Conservation (phyloP, 2,113 vertebrate species). For the Takifugu flavidus region DNA sequence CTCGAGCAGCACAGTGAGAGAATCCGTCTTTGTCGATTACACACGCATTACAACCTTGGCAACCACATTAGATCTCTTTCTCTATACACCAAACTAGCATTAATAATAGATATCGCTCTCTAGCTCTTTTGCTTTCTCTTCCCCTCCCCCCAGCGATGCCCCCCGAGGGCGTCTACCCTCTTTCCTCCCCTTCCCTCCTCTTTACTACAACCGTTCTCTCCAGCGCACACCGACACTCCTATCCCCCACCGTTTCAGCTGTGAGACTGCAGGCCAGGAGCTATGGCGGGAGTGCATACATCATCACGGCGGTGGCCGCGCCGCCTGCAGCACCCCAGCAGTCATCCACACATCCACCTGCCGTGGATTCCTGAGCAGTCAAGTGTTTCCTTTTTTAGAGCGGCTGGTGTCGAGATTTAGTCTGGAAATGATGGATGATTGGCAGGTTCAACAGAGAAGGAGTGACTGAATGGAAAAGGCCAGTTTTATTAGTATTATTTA, state of each 20-base stretch:
- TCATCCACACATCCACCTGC: slow-evolving; percentile 51
- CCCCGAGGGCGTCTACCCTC: slow-evolving; percentile 46
- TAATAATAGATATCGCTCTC: slow-evolving; percentile 76
- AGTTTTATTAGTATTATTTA: slow-evolving; percentile 52
- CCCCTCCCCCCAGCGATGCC: slow-evolving; percentile 44
- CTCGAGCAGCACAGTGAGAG: slow-evolving; percentile 48
- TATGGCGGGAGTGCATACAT: slow-evolving; percentile 67
- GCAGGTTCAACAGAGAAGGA: slow-evolving; percentile 19
- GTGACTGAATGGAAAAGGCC: slow-evolving; percentile 14
- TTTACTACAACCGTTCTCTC: slow-evolving; percentile 25
- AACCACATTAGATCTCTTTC: slow-evolving; percentile 77
- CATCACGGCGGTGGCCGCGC: slow-evolving; percentile 54
- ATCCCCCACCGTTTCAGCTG: slow-evolving; percentile 44
- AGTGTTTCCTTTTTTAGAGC: neutral
- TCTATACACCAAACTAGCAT: slow-evolving; percentile 68
- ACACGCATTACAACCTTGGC: slow-evolving; percentile 58
- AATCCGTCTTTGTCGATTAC: slow-evolving; percentile 62
- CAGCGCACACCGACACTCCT: neutral
- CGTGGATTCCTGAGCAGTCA: slow-evolving; percentile 16
- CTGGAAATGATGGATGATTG: slow-evolving; percentile 47
- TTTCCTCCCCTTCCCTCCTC: slow-evolving; percentile 11
- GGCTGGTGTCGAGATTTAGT: slow-evolving; percentile 3
- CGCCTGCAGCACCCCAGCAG: slow-evolving; percentile 55
- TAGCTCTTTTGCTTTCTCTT: slow-evolving; percentile 52
- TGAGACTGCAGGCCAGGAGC: slow-evolving; percentile 49